Evolutionary conservation across 2,888 invertebrate genomes (phyloP), one percentile per base, ranked within the genome.

Genomic region (Tetranychus piercei): DNA sequence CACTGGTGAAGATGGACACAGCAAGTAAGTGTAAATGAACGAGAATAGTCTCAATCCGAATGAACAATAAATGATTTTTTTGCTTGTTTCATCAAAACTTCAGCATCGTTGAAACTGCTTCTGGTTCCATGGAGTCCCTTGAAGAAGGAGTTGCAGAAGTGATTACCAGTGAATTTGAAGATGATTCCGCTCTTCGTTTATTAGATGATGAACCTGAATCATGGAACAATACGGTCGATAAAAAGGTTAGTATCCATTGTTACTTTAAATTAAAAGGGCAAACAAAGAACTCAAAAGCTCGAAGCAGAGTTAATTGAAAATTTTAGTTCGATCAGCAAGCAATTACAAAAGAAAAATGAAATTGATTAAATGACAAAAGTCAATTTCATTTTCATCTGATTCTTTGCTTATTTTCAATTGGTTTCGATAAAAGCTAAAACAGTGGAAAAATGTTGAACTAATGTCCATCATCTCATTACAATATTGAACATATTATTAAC

Each of bases 141-240:
- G 82, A 82, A 77, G 81, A 81, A 77, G 80, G 81, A 80, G 71
- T 75, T 23, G 75, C 75, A 34, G 90, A 91, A 81, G 85, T 93
- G 71, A 65, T 20, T 55, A 64, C 22, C 22, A n/a, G 18, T n/a
- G n/a, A 44, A 71, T 71, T 71, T 71, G 92, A 92, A 72, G 88
- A 90, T 6, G 92, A 94, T 82, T 88, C 90, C 0, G 86, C 86
- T 73, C 84, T 94, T 75, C 90, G 91, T 8, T 85, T 95, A 69
- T 89, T 89, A 7, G 88, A 89, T 67, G 87, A 87, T 34, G 95
- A 96, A 81, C 90, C 92, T 0, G 95, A 96, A 81, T 92, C 92
- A 0, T 96, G 95, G 95, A 91, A 91, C 20, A 90, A 91, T 0
- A 89, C 90, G 23, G 91, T 92, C 73, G 91, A 92, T 34, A 91